Evolutionary conservation across 2,888 invertebrate genomes (phyloP), one percentile per base, ranked within the genome.

Genomic region (Dicroscelio sp.): DNA sequence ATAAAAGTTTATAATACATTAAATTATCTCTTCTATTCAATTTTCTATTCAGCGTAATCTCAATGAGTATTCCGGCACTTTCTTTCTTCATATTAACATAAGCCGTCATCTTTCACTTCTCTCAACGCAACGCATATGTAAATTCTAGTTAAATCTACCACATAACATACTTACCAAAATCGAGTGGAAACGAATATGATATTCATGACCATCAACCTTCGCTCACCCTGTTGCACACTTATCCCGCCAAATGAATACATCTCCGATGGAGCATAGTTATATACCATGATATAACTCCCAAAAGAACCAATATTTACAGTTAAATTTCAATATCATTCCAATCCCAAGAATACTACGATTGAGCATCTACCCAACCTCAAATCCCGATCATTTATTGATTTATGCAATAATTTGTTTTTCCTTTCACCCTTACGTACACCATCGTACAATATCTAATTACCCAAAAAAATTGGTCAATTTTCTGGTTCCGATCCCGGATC

Each of bases 151-250:
- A 48, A 73, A 85, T 75, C 48, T 63, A 85, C 84, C 84, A 76
- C 73, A 85, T 85, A 85, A 76, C 63, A 55, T 79, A 86, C 79
- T 78, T 60, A 78, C 78, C 78, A 69, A 69, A 71, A 86, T 86
- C 86, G 48, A 78, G 69, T 69, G 60, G 58, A 86, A 86, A 67
- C 69, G 86, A 78, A 78, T 76, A 67, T 67, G 10, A 67, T 85
- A 85, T 86, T 86, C 78, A 78, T 78, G 78, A 79, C 60, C 86
- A 86, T 78, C 86, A 69, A 60, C 76, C 71, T 12, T 33, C 38
- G 69, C n/a, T 78, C 69, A 60, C 78, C 76, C 86, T 78, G 86
- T 86, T 86, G 86, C 86, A 75, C 23, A 55, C 69, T 67, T 69
- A 76, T 58, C 67, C 23, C n/a, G 5, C 14, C 65, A 76, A 85